A percentile compares a stretch with the other conserved stretches of the same genome.
phyloP scores from a whole-genome alignment of 2,797 vertebrate genomes.

The Acanthurus tractus region DNA sequence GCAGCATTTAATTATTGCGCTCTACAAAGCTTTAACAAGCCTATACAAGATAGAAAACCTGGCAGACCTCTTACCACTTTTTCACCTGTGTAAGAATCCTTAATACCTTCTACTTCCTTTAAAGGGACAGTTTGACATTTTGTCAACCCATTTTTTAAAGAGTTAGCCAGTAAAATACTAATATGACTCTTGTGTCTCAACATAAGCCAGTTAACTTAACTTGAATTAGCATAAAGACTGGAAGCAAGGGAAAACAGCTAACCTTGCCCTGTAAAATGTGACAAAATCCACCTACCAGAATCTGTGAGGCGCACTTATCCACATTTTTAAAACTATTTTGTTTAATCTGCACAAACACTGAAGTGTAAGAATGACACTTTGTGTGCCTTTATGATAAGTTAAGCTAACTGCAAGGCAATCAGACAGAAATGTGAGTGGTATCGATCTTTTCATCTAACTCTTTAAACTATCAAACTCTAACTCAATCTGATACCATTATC shows the following conservation, averaged over 20 bases:
- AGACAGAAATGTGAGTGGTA: not conserved
- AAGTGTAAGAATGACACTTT: not conserved
- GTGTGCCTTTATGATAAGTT: not conserved
- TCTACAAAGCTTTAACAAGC: conserved; percentile 9
- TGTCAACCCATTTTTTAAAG: too few relatives aligned
- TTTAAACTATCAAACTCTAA: conserved; percentile 2
- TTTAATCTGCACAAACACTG: not conserved
- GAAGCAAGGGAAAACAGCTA: not conserved
- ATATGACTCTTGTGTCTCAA: not conserved
- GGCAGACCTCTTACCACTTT: not conserved
- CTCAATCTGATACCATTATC: conserved; percentile 4
- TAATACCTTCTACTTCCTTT: not conserved
- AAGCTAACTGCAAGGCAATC: not conserved
- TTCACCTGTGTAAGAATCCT: not conserved
- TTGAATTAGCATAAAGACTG: conserved; percentile 6
- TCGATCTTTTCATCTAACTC: conserved; percentile 11
- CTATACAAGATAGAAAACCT: not conserved
- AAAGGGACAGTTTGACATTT: not conserved
- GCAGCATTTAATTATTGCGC: not conserved
- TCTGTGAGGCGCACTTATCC: not conserved
- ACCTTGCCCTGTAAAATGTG: not conserved
- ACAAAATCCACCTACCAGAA: not conserved
- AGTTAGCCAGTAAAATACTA: too few relatives aligned
- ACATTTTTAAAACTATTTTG: not conserved
- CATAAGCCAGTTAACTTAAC: not conserved